phyloP scores from a whole-genome alignment of 2,888 invertebrate genomes.

The Stenichneumon culpator region DNA sequence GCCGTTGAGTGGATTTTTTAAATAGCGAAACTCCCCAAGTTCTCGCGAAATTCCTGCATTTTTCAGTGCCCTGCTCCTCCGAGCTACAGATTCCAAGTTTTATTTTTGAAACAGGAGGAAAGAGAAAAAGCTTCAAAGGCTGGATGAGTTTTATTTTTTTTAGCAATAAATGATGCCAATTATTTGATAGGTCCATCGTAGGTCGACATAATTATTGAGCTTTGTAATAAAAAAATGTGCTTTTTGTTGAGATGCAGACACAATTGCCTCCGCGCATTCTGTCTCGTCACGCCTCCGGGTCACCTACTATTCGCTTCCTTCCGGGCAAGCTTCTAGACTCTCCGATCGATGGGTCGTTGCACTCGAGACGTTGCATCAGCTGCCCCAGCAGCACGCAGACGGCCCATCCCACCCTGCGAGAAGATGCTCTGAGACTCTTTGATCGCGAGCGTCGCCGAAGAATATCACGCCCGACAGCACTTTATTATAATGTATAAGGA shows the following conservation, averaged over 20 bases:
- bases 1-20: background rate
- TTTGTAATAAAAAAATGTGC: slow-evolving; percentile 4
- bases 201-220: background rate
- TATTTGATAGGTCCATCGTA: background rate
- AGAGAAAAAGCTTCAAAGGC: background rate
- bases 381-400: slow-evolving; percentile 30
- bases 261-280: background rate
- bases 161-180: background rate
- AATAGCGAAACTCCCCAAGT: background rate
- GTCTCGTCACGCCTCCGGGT: slow-evolving; percentile 33
- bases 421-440: slow-evolving; percentile 40
- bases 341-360: slow-evolving; percentile 68
- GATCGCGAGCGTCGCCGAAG: background rate
- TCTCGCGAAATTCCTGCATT: background rate
- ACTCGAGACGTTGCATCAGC: slow-evolving; percentile 62
- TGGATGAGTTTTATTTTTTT: background rate
- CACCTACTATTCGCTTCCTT: slow-evolving; percentile 50
- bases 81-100: background rate
- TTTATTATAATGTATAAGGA: background rate
- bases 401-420: slow-evolving; percentile 6
- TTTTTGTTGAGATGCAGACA: slow-evolving; percentile 3
- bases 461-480: background rate
- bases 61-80: background rate
- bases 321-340: slow-evolving; percentile 46
- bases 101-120: background rate